Base-by-base conservation (phyloP, 2,888 invertebrate genomes). In the Dryocosmus kuriphilus region DNA sequence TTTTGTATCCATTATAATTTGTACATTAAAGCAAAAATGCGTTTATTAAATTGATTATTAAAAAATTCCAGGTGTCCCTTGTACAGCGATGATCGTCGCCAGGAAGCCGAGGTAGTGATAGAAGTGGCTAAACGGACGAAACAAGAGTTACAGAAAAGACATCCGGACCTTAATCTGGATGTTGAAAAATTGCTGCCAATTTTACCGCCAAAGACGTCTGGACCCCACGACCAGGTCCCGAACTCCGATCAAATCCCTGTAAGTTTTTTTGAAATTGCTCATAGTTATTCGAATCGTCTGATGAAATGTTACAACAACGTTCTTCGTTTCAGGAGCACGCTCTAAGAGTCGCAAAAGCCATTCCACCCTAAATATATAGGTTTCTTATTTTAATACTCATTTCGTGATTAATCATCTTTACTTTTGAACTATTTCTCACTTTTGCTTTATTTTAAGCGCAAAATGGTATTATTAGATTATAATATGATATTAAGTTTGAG, bases 41-140 rank as follows among this genome's bases (percentile, higher is more conserved):
- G 7, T 35, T 65, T n/a, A n/a, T 62, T 35, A 16, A 41, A 41
- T 41, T 32, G 3, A n/a, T 35, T 62, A 35, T 32, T 62, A 9
- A 62, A 62, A 14, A 62, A 19, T 19, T 62, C 3, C 71, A 92
- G 92, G 9, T 93, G 93, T 84, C 92, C 93, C 2, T 82, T 92
- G 9, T 92, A 91, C 81, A 92, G 90, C 16, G 92, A 93, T 81
- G 91, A 90, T 71, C 82, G 85, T n/a, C 81, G 83, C 30, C 74
- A 92, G 27, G 92, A 93, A 80, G 87, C 90, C 9, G 85, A 88
- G 27, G 88, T 89, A 24, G 92, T 93, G 19, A 80, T 89, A 30
- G 88, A 85, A 80, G 92, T 91, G 5, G 93, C 92, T 0, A 83
- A 89, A 75, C 84, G 85, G 46, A 91, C 92, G 0, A 89, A 91